phyloP scores from a whole-genome alignment of 2,113 vertebrate genomes.

The Apeltes quadracus region DNA sequence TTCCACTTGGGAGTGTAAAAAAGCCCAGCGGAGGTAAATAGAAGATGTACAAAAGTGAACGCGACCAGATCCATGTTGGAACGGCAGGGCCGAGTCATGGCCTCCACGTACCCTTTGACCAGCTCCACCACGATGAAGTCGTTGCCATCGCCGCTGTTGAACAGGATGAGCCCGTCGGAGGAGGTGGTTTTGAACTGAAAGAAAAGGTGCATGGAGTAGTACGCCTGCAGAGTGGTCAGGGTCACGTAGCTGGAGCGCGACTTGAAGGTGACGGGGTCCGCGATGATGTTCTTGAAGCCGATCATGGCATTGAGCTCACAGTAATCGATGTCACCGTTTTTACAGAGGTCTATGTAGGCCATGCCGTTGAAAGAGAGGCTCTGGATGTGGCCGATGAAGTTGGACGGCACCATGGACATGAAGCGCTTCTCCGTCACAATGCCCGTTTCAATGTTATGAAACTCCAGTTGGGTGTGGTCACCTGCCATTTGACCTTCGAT shows the following conservation, averaged over 20 bases:
- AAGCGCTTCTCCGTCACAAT: constrained; percentile 96
- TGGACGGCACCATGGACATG: constrained; percentile 92
- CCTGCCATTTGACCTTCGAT: constrained; percentile 95
- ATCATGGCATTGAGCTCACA: constrained; percentile 98
- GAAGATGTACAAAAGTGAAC: background rate
- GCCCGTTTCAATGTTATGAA: constrained; percentile 98
- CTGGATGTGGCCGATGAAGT: constrained; percentile 98
- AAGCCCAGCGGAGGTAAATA: background rate
- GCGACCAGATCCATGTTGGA: background rate
- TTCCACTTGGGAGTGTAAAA: background rate
- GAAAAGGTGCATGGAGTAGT: constrained; percentile 99
- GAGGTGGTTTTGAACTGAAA: constrained; percentile 99
- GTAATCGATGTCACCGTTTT: constrained; percentile 98
- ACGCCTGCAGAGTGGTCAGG: constrained; percentile 93
- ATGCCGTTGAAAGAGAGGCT: constrained; percentile 97
- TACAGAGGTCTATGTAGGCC: constrained; percentile 98
- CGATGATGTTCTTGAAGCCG: constrained; percentile 98
- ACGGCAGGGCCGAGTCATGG: background rate
- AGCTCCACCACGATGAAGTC: constrained; percentile 99
- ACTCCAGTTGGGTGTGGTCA: constrained; percentile 97
- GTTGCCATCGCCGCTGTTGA: constrained; percentile 97
- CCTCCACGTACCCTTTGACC: constrained; percentile 91
- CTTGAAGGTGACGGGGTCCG: constrained; percentile 98
- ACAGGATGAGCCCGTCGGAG: constrained; percentile 95
- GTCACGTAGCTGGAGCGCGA: constrained; percentile 96